These are phyloP conservation scores for Limanda limanda DNA, from an alignment of 2,113 vertebrate species.

Conservation along the genomic window DNA sequence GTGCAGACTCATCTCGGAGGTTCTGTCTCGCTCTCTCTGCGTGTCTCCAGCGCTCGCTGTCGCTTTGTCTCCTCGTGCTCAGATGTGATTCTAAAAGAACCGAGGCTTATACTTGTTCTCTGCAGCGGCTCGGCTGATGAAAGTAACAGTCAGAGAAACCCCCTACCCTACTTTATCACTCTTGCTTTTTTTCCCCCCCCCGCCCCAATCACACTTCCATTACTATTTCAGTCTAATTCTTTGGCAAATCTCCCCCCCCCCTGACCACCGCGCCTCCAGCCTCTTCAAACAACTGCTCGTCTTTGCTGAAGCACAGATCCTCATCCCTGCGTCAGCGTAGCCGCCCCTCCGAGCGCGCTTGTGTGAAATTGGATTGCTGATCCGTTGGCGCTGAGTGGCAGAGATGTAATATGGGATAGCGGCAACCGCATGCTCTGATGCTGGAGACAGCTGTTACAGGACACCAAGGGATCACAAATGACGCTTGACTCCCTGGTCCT, in stretches of 20 bases:
- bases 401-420: slow-evolving; percentile 81
- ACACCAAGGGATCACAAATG: slow-evolving; percentile 63
- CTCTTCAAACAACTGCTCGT: slow-evolving; percentile 64
- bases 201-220: slow-evolving; percentile 40
- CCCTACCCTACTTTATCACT: slow-evolving; percentile 4
- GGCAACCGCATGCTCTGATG: slow-evolving; percentile 59
- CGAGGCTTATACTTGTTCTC: slow-evolving; percentile 1
- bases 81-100: slow-evolving; percentile 18
- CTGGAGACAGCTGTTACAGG: slow-evolving; percentile 69
- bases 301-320: slow-evolving; percentile 69
- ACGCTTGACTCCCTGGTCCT: slow-evolving; percentile 52
- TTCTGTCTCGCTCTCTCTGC: background rate
- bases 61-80: slow-evolving; percentile 1
- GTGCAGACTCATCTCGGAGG: slow-evolving; percentile 3
- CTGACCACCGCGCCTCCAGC: slow-evolving; percentile 29
- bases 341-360: slow-evolving; percentile 69
- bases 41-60: background rate
- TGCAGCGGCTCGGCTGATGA: slow-evolving; percentile 15
- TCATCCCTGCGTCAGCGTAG: slow-evolving; percentile 53
- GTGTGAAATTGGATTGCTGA: slow-evolving; percentile 86
- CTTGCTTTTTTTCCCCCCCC: slow-evolving; percentile 10
- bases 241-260: background rate
- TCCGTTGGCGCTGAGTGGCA: slow-evolving; percentile 78
- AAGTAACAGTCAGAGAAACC: slow-evolving; percentile 24
- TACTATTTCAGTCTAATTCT: slow-evolving; percentile 49